These are phyloP conservation scores for Prosopocoilus inquinatus DNA, from an alignment of 2,888 invertebrate genomes.

Conservation along the genomic window DNA sequence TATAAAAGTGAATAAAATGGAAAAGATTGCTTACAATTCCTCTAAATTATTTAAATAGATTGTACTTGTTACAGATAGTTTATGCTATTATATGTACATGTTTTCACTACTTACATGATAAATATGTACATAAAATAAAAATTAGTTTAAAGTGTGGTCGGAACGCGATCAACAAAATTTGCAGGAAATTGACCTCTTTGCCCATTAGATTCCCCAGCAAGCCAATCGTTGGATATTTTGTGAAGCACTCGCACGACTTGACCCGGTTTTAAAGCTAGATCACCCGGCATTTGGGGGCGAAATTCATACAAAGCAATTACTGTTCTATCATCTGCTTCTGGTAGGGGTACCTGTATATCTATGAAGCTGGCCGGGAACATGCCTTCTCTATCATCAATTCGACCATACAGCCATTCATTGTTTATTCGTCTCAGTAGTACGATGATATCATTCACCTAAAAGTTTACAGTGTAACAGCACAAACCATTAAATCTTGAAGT, in stretches of 20 bases:
- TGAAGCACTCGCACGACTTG: slow-evolving; percentile 62
- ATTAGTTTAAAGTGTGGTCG: slow-evolving; percentile 45
- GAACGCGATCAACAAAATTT: slow-evolving; percentile 68
- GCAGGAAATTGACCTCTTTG: slow-evolving; percentile 74
- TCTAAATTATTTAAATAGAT: no score
- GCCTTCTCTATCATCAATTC: slow-evolving; percentile 63
- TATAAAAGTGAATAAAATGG: no score
- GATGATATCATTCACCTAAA: slow-evolving; percentile 71
- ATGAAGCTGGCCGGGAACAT: slow-evolving; percentile 82
- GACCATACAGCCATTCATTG: slow-evolving; percentile 78
- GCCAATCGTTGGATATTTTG: slow-evolving; percentile 75
- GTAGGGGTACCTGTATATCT: slow-evolving; percentile 70
- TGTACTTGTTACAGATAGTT: no score
- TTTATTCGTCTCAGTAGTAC: slow-evolving; percentile 69
- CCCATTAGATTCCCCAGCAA: slow-evolving; percentile 69
- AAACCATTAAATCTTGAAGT: background rate
- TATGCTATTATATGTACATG: no score
- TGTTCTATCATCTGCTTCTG: slow-evolving; percentile 48
- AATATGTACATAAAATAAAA: background rate
- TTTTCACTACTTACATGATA: no score
- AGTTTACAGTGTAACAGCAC: slow-evolving; percentile 32
- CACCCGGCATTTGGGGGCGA: slow-evolving; percentile 52
- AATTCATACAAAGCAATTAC: slow-evolving; percentile 74
- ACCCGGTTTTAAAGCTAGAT: slow-evolving; percentile 41
- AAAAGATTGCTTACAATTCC: no score